A percentile compares a stretch with the other conserved stretches of the same genome.
Evolutionary conservation across 1,140 invertebrate genomes (phyloP).

Genomic region (Drosophila micromelanica): DNA sequence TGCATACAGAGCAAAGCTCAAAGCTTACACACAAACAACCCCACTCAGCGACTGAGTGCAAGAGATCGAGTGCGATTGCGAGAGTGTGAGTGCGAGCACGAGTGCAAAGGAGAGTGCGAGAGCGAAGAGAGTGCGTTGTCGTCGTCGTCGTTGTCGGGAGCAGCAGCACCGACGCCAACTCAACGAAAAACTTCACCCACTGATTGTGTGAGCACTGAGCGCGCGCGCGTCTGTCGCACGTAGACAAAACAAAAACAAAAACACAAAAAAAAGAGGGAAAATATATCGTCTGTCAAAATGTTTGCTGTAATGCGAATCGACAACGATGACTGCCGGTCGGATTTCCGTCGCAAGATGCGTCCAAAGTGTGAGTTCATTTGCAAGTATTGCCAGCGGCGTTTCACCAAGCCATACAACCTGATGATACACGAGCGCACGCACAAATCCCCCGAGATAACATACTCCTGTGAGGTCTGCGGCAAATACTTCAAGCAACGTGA

Average conservation of each 20-base stretch:
- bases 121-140: background rate
- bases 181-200: slow-evolving; percentile 31
- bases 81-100: slow-evolving; percentile 10
- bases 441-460: slow-evolving; percentile 98
- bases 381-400: slow-evolving; percentile 98
- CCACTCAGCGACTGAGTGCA: slow-evolving; percentile 32
- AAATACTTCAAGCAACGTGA: slow-evolving; percentile 99
- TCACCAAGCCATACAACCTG: slow-evolving; percentile 99
- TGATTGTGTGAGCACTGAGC: slow-evolving; percentile 38
- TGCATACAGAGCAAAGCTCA: slow-evolving; percentile 52
- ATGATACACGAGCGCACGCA: slow-evolving; percentile 99
- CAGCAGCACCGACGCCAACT: slow-evolving; percentile 12
- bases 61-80: slow-evolving; percentile 28
- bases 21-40: slow-evolving; percentile 19
- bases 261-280: slow-evolving; percentile 55
- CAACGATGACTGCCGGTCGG: slow-evolving; percentile 94
- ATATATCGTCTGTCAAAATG: slow-evolving; percentile 87
- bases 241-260: slow-evolving; percentile 21
- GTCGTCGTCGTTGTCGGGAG: background rate
- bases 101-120: slow-evolving; percentile 20
- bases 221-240: slow-evolving; percentile 37
- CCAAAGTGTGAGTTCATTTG: slow-evolving; percentile 99
- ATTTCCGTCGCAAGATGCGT: slow-evolving; percentile 96
- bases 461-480: slow-evolving; percentile 99
- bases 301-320: slow-evolving; percentile 95